phyloP scores from a whole-genome alignment of 2,797 vertebrate genomes.

The Cercopithecus neglectus region DNA sequence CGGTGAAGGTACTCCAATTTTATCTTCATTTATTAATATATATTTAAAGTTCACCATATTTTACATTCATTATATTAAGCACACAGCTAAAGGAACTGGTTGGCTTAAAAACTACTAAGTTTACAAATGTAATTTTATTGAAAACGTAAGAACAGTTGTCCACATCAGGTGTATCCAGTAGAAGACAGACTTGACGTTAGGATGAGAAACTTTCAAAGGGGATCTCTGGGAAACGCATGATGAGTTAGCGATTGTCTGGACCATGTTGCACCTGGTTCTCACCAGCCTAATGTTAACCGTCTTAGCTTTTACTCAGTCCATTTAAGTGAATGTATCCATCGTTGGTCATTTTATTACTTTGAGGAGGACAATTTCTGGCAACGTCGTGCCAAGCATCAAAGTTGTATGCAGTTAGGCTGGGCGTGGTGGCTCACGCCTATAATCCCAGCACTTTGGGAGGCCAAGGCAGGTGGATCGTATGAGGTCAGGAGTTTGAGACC shows the following conservation, averaged over 20 bases:
- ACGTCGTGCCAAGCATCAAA: neutral
- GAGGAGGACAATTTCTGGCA: neutral
- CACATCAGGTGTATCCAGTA: neutral
- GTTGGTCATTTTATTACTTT: neutral
- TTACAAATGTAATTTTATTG: neutral
- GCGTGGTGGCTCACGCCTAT: rapidly evolving
- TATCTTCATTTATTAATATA: neutral
- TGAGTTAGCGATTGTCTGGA: too few relatives aligned
- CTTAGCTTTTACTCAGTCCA: neutral
- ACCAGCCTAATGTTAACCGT: neutral
- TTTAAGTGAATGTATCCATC: neutral
- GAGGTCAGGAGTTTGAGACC: neutral
- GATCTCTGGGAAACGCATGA: neutral
- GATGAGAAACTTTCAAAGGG: neutral
- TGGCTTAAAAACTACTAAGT: neutral
- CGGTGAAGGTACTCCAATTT: rapidly evolving
- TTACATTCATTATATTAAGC: neutral
- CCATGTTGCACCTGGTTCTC: neutral
- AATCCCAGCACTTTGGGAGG: neutral
- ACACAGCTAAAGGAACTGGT: neutral
- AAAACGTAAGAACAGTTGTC: neutral
- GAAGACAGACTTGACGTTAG: neutral
- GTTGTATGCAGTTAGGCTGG: neutral
- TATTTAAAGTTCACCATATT: neutral
- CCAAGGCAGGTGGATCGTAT: neutral